These are phyloP conservation scores for Phrynosoma platyrhinos DNA, from an alignment of 2,113 vertebrate genomes.

Conservation along the genomic window DNA sequence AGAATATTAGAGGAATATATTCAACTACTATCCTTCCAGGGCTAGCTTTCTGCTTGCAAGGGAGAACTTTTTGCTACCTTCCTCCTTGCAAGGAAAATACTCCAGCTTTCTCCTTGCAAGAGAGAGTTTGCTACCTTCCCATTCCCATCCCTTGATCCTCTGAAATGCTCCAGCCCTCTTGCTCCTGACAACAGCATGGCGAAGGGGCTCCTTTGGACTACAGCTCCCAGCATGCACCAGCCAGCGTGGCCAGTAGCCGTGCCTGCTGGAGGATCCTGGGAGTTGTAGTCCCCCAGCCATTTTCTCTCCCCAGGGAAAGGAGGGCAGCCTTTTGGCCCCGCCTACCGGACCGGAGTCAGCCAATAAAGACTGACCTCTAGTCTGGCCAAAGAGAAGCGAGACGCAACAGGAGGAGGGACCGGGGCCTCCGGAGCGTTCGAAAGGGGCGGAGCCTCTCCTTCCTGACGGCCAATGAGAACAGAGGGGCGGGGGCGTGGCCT, in stretches of 20 bases:
- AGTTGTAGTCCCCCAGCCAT: not conserved
- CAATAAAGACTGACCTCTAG: too few relatives aligned
- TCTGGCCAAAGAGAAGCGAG: too few relatives aligned
- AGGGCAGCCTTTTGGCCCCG: too few relatives aligned
- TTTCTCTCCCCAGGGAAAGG: not conserved
- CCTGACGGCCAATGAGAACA: not conserved
- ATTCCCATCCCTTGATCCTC: not conserved
- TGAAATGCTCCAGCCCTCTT: too few relatives aligned
- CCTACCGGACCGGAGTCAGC: not conserved
- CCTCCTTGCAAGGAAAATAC: not conserved
- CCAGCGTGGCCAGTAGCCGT: too few relatives aligned
- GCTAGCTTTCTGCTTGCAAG: not conserved
- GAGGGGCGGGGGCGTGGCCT: not conserved
- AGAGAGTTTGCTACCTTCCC: too few relatives aligned
- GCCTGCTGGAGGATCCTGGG: not conserved
- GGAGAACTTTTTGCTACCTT: not conserved
- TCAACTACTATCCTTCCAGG: too few relatives aligned
- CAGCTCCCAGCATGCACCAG: not conserved
- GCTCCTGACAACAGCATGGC: not conserved
- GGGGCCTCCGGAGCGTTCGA: not conserved
- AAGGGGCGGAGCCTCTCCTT: not conserved
- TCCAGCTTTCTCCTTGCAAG: too few relatives aligned
- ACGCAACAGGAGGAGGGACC: too few relatives aligned
- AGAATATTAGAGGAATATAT: too few relatives aligned
- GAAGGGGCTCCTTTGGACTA: too few relatives aligned